Percentiles rank a stretch among this genome's conserved stretches.
Evolutionary conservation across 2,797 vertebrate species (phyloP).

Genomic region (Sandelia bainsii): DNA sequence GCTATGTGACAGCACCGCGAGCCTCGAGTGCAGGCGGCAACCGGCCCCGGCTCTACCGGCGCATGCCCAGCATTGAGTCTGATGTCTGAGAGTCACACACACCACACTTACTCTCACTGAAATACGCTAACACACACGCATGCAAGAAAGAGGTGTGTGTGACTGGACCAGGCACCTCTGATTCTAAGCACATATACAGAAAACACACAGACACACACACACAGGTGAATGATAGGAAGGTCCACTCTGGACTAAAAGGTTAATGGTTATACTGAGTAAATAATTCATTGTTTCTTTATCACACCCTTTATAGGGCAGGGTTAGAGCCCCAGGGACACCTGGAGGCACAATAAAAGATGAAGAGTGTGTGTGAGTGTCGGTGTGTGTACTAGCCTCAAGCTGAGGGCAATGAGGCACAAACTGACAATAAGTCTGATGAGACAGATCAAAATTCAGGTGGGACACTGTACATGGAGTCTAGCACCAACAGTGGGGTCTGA

Average conservation of each 20-base stretch:
- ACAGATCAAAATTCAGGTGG: constrained; percentile 51
- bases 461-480: constrained; percentile 47
- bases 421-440: constrained; percentile 59
- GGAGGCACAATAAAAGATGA: constrained; percentile 56
- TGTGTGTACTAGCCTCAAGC: constrained; percentile 63
- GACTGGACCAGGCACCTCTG: constrained; percentile 67
- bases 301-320: constrained; percentile 51
- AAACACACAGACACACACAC: constrained; percentile 30
- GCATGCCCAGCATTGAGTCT: constrained; percentile 99
- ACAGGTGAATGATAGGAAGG: constrained; percentile 28
- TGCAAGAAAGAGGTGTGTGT: constrained; percentile 67
- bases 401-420: constrained; percentile 54
- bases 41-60: constrained; percentile 94
- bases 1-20: constrained; percentile 91
- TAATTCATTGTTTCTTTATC: constrained; percentile 67
- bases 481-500: constrained; percentile 40
- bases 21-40: constrained; percentile 95
- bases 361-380: constrained; percentile 61
- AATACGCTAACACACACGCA: constrained; percentile 67
- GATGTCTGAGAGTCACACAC: constrained; percentile 89
- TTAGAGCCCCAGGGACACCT: constrained; percentile 64
- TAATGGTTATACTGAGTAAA: constrained; percentile 60
- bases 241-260: constrained; percentile 55
- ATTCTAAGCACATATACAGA: constrained; percentile 61
- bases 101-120: constrained; percentile 53